Conservation (phyloP, 2,888 invertebrate genomes). For the Cylindroiulus punctatus region DNA sequence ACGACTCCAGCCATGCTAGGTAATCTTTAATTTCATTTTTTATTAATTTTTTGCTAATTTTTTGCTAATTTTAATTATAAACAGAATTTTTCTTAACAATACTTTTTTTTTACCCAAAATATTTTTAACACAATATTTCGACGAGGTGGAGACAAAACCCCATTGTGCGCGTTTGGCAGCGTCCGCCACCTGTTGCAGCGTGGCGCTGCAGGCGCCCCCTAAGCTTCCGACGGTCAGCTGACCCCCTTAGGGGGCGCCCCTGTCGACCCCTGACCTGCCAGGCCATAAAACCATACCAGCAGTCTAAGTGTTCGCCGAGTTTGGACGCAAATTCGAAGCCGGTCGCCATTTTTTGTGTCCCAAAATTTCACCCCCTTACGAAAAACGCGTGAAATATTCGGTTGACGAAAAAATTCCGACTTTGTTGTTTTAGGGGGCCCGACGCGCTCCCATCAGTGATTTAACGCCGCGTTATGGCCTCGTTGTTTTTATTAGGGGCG, state of each 20-base stretch:
- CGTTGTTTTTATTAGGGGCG: not conserved
- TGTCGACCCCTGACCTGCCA: not conserved
- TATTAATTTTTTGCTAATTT: too few species aligned
- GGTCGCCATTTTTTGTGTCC: not conserved
- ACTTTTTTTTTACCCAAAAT: too few species aligned
- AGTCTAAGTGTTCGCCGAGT: not conserved
- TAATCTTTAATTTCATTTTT: too few species aligned
- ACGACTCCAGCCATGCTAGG: too few species aligned
- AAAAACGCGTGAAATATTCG: not conserved
- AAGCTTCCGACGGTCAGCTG: not conserved
- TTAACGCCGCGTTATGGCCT: not conserved
- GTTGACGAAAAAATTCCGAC: not conserved
- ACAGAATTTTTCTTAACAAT: too few species aligned
- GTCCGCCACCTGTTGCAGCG: constrained; percentile 5
- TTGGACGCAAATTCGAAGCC: too few species aligned
- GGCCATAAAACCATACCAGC: not conserved
- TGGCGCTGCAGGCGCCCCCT: not conserved
- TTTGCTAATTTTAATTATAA: not conserved
- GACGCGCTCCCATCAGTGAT: not conserved
- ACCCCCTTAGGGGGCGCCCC: not conserved
- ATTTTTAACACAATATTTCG: not conserved
- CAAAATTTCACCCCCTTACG: not conserved
- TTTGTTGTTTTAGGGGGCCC: not conserved
- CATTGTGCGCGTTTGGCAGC: not conserved
- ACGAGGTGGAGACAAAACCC: not conserved